Base-by-base conservation (phyloP, 2,113 vertebrate genomes). In the Lamprologus ornatipinnis region DNA sequence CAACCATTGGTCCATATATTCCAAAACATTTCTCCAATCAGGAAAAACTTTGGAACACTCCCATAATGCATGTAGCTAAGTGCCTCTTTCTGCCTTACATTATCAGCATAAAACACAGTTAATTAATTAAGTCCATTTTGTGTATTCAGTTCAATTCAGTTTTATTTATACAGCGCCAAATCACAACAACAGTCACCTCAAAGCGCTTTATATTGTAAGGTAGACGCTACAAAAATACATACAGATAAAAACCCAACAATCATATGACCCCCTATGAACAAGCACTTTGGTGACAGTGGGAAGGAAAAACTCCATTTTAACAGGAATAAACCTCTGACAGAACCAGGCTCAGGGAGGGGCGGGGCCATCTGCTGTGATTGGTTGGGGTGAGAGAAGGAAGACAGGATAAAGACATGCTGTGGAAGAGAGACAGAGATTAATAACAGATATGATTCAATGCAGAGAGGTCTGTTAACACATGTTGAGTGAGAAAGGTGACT, bases 291-390 rank as follows among this genome's bases (percentile, higher is more conserved):
- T 0, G 5, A 60, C 57, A 60, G 3, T 60, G 57, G 26, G 8
- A 60, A 31, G 26, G 57, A 60, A 60, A 60, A 60, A 60, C 26
- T 60, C 57, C 26, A 26, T 31, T 60, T 31, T 60, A 60, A 60
- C 57, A 33, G 28, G 57, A 60, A 17, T 5, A 31, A 60, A 60
- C 26, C 26, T 17, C 26, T 1, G 0, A 0, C 57, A 60, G 57
- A 31, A 60, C 57, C 28, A 33, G 57, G 28, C 14, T 60, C 28
- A 33, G 5, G 55, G 26, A 60, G 57, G 57, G 26, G 57, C 3
- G 8, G 23, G 23, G 14, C 26, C 26, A 60, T 17, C 28, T 60
- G 57, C 26, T 17, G 26, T 3, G 14, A 31, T 6, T 6, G 28
- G 28, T 60, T 33, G 57, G 15, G 14, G 28, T 10, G 9, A 60